Percentiles rank a stretch among this genome's conserved stretches.
phyloP scores from a whole-genome alignment of 2,888 invertebrate genomes.

The Tanytarsus gracilentus region DNA sequence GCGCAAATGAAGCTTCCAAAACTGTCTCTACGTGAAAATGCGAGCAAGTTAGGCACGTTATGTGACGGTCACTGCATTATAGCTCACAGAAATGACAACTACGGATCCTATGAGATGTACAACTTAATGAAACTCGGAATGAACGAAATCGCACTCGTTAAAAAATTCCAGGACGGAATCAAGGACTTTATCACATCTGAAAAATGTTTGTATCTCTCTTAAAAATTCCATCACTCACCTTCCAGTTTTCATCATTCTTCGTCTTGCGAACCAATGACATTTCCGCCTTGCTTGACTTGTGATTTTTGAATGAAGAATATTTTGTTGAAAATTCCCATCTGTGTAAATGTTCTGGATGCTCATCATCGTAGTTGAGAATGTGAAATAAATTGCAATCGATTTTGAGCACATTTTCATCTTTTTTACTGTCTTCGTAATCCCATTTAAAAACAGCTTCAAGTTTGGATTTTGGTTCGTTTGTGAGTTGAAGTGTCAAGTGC shows the following conservation, averaged over 20 bases:
- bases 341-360: slow-evolving; percentile 19
- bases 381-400: slow-evolving; percentile 25
- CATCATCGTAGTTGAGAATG: slow-evolving; percentile 16
- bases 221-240: slow-evolving; percentile 14
- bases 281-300: slow-evolving; percentile 15
- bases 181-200: slow-evolving; percentile 51
- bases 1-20: slow-evolving; percentile 58
- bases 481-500: slow-evolving; percentile 40
- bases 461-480: slow-evolving; percentile 26
- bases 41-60: slow-evolving; percentile 45
- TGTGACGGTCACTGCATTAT: slow-evolving; percentile 49
- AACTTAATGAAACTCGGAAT: slow-evolving; percentile 54
- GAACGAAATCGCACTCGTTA: slow-evolving; percentile 53
- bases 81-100: slow-evolving; percentile 48
- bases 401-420: slow-evolving; percentile 11
- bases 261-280: slow-evolving; percentile 21
- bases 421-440: slow-evolving; percentile 9
- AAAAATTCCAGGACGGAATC: slow-evolving; percentile 53
- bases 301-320: slow-evolving; percentile 16
- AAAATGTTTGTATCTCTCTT: slow-evolving; percentile 36
- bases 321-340: slow-evolving; percentile 27
- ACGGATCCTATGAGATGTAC: slow-evolving; percentile 55
- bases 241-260: slow-evolving; percentile 16
- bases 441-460: neutral
- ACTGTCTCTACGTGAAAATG: slow-evolving; percentile 44